Evolutionary conservation across 2,113 vertebrate genomes (phyloP), one percentile per base, ranked within the genome.

Genomic region (Ophiodon elongatus): DNA sequence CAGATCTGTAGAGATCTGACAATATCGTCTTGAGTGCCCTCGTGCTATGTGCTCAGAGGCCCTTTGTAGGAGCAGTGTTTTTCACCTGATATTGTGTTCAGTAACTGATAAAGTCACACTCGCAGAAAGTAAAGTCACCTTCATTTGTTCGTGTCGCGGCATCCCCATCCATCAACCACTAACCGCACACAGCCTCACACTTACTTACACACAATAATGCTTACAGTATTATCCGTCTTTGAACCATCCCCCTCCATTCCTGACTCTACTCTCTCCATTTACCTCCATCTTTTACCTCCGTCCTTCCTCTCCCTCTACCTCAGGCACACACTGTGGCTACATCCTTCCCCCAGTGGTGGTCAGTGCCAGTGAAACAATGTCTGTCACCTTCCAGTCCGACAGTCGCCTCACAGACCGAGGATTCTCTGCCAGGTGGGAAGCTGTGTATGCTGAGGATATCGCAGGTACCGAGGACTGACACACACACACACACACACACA

Each of bases 341-440:
- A 11, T 93, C 79, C 87, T 92, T 14, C 95, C 96, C 54, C 94
- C 94, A 0, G 85, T 93, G 83, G 54, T 95, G 66, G 89, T 96
- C 87, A 95, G 95, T 23, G 91, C 93, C 80, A 88, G 71, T 57
- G 88, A 94, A 86, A 88, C 80, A n/a, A 78, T 96, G 62, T 90
- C 73, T 70, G 83, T 96, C 77, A 92, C 76, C 73, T 96, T 96
- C 87, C 90, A 91, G 79, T 95, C 95, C 17, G 94, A 95, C 76
- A 25, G 84, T 59, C 87, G 88, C 14, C 93, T 95, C 82, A 86
- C 93, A 62, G 95, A 96, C 86, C 80, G 85, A 23, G 95, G 95
- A 17, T 96, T 96, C 87, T 92, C 92, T 47, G 94, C 92, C 67
- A 93, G 75, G 73, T 96, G 95, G 95, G 94, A 96, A 79, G 95